Base-by-base conservation (phyloP, 2,888 invertebrate genomes). In the Loripinus fragilis region DNA sequence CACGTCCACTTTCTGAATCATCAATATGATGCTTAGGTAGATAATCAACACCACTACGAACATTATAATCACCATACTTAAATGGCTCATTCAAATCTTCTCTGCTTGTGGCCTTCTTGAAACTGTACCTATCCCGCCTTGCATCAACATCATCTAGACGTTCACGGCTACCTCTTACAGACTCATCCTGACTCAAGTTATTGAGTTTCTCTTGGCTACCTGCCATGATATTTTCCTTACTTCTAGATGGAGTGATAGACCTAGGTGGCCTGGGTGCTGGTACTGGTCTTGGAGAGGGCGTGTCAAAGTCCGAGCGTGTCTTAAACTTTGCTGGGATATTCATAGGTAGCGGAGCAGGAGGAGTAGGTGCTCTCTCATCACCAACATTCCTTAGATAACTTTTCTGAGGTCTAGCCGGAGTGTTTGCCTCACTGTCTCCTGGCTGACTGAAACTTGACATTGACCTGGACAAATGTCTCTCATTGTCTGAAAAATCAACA, bases 361-460 rank as follows among this genome's bases (percentile, higher is more conserved):
- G 87, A n/a, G 79, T 69, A 23, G 82, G 86, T 30, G 80, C 52
- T 52, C 42, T 33, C 30, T 55, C 60, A 60, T 68, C 35, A 0
- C 60, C 73, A 0, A 65, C n/a, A 15, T 71, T 71, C 20, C 10
- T 23, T 12, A 38, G 20, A 17, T 28, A 52, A 71, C 76, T 81
- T 23, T 72, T 50, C 20, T 75, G 67, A 17, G 66, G 38, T 25
- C 55, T 74, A 33, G 60, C 33, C 25, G 60, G 60, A 5, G 60
- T 28, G 33, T 30, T 30, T 33, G 78, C 66, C 20, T 55, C 50
- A 42, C 42, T 69, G 17, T 82, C 74, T 23, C 78, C 77, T 12
- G 84, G 86, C 69, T 87, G 83, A 64, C 83, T 84, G 74, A 90
- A 90, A 83, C 88, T 90, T 25, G 89, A 85, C 76, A 89, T 67